These are phyloP conservation scores for Tigriopus californicus DNA, from an alignment of 2,888 invertebrate genomes.

Conservation along the genomic window DNA sequence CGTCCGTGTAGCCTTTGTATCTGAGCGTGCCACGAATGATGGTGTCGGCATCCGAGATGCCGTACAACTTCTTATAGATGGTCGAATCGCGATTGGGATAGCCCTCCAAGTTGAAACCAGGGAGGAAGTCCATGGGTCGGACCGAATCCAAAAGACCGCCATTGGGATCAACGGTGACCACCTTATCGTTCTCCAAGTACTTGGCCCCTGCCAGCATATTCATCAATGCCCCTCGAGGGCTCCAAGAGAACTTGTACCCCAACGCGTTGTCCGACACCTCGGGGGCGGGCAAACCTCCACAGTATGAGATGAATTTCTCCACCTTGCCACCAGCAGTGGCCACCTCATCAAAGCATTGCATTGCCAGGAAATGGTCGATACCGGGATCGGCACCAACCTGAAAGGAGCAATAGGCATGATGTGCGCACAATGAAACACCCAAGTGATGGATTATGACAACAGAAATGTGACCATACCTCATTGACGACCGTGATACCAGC, in stretches of 20 bases:
- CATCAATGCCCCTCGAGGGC: conserved; percentile 73
- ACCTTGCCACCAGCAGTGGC: conserved; percentile 43
- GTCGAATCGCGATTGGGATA: conserved; percentile 93
- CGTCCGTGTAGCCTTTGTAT: conserved; percentile 75
- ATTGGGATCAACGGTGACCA: conserved; percentile 70
- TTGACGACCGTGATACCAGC: conserved; percentile 85
- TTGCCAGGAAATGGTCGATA: conserved; percentile 88
- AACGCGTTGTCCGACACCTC: conserved; percentile 80
- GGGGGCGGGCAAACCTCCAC: conserved; percentile 88
- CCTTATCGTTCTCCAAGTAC: conserved; percentile 29
- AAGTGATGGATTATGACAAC: too few species aligned
- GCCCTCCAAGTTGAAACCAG: conserved; percentile 89
- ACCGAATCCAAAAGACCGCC: conserved; percentile 71
- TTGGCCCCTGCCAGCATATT: conserved; percentile 50
- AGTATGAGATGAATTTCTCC: conserved; percentile 87
- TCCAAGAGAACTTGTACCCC: conserved; percentile 91
- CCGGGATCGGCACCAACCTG: conserved; percentile 79
- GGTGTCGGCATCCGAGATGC: conserved; percentile 66
- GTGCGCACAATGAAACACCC: too few species aligned
- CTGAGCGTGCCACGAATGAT: conserved; percentile 81
- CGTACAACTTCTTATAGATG: conserved; percentile 65
- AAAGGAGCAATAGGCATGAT: too few species aligned
- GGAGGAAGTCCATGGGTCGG: conserved; percentile 65
- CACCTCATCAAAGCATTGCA: conserved; percentile 88
- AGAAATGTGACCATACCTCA: conserved; percentile 40